Evolutionary conservation across 2,888 invertebrate genomes (phyloP).

Genomic region (Pecten maximus): DNA sequence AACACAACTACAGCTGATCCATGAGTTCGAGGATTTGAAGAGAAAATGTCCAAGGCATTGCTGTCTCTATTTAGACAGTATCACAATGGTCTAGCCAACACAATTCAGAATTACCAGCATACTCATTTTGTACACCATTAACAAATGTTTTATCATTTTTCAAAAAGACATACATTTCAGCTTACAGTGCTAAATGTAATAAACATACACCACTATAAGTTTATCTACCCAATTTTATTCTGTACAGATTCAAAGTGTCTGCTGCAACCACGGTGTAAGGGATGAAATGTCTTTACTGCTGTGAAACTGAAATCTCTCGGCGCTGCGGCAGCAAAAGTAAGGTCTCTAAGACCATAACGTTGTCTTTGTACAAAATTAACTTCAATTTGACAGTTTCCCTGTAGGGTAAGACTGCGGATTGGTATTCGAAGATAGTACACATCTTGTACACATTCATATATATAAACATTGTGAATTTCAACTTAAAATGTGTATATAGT

Average conservation of each 20-base stretch:
- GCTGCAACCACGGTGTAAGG: not conserved
- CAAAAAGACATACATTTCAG: not conserved
- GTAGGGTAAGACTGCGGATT: not conserved
- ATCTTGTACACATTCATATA: not conserved
- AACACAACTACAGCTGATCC: not conserved
- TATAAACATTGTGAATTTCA: not conserved
- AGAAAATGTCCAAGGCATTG: not conserved
- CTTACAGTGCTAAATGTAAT: not conserved
- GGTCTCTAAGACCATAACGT: not conserved
- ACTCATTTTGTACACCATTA: not conserved
- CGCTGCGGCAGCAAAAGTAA: not conserved
- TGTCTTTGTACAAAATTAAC: not conserved
- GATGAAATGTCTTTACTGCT: not conserved
- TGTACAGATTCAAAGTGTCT: not conserved
- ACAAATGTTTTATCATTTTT: not conserved
- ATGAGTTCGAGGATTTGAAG: not conserved
- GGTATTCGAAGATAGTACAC: no score
- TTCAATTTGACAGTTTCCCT: not conserved
- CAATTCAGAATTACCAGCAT: not conserved
- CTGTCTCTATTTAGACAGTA: not conserved
- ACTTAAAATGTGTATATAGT: not conserved
- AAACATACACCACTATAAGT: not conserved
- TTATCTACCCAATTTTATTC: not conserved
- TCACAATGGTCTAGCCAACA: not conserved
- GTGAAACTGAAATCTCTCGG: not conserved